These are phyloP conservation scores for Ophion ellenae DNA, from an alignment of 2,888 invertebrate species.

Conservation along the genomic window DNA sequence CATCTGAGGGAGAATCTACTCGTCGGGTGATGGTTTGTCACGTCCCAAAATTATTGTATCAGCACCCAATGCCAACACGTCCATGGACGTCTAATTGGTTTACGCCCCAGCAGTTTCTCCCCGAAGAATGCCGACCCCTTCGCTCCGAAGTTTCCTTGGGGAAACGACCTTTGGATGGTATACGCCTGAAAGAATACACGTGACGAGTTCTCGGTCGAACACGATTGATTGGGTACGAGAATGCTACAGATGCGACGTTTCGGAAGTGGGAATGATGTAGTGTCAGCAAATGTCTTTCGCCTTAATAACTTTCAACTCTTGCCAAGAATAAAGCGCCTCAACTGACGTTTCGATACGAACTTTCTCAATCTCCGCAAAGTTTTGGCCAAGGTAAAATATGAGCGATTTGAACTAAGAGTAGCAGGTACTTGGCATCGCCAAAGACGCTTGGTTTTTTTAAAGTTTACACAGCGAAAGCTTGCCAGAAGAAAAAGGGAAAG, in stretches of 20 bases:
- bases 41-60: constrained; percentile 77
- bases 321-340: not conserved
- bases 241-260: constrained; percentile 6
- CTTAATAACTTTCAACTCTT: not conserved
- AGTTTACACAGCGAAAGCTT: not conserved
- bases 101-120: constrained; percentile 67
- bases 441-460: no score
- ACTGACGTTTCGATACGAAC: not conserved
- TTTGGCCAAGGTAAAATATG: no score
- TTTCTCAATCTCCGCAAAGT: no score
- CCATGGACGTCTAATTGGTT: constrained; percentile 76
- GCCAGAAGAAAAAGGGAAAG: not conserved
- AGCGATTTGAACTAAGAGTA: no score
- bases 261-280: not conserved
- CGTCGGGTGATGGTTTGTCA: constrained; percentile 65
- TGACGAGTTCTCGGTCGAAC: constrained; percentile 24
- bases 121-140: constrained; percentile 35
- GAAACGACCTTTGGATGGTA: constrained; percentile 9
- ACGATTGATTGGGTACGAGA: constrained; percentile 27
- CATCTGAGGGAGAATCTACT: not conserved
- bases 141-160: constrained; percentile 23
- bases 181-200: constrained; percentile 15
- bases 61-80: constrained; percentile 69
- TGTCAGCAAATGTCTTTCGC: not conserved
- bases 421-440: no score